Percentiles rank a stretch among this genome's conserved stretches.
Conservation (phyloP, 2,888 invertebrate species). For the Hirtodrosophila alboralis region DNA sequence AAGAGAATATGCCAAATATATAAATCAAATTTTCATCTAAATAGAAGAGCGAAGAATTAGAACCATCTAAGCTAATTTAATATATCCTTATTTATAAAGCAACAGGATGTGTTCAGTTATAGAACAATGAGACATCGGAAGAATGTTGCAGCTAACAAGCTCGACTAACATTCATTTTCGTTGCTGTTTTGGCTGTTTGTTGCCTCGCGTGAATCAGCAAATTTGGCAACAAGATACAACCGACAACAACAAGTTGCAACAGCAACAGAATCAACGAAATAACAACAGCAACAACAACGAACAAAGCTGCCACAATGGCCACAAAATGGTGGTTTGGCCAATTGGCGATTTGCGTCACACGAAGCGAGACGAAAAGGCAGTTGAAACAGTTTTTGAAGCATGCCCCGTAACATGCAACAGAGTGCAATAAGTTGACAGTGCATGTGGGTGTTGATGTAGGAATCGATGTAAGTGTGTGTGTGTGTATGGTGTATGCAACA, state of each 20-base stretch:
- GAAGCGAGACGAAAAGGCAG: constrained; percentile 30
- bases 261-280: constrained; percentile 23
- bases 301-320: constrained; percentile 40
- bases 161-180: constrained; percentile 11
- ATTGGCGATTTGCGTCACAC: constrained; percentile 67
- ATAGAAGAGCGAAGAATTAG: too few relatives aligned
- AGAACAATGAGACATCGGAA: constrained; percentile 37
- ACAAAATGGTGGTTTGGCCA: constrained; percentile 64
- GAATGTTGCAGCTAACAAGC: constrained; percentile 15
- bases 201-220: constrained; percentile 56
- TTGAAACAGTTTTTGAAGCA: constrained; percentile 15
- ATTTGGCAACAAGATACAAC: constrained; percentile 52
- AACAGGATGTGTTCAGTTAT: constrained; percentile 8
- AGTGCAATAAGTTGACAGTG: constrained; percentile 14
- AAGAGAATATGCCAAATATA: too few relatives aligned
- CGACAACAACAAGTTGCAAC: constrained; percentile 25
- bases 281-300: constrained; percentile 23
- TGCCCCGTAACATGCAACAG: constrained; percentile 24
- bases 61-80: too few relatives aligned
- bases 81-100: neutral
- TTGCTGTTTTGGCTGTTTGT: constrained; percentile 3
- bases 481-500: constrained; percentile 13
- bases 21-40: too few relatives aligned
- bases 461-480: constrained; percentile 4
- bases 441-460: neutral